phyloP scores from a whole-genome alignment of 92 coral and sea anemone genomes.

The Desmophyllum pertusum region DNA sequence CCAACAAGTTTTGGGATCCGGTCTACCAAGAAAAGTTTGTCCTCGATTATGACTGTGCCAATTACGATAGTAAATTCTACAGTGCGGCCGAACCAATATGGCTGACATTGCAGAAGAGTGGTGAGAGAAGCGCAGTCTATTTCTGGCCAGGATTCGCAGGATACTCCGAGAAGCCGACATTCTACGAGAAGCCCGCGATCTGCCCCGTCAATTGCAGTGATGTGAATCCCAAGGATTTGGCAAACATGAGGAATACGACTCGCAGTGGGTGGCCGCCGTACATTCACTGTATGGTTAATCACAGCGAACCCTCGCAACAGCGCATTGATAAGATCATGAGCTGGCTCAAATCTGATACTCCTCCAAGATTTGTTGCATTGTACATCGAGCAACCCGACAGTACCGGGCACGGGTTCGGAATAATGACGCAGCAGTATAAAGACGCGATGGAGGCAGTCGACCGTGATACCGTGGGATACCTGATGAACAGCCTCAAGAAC shows the following conservation, averaged over 20 bases:
- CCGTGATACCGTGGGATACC: constrained; percentile 83
- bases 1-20: constrained; percentile 89
- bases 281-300: constrained; percentile 64
- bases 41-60: constrained; percentile 76
- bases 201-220: constrained; percentile 66
- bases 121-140: constrained; percentile 81
- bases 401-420: constrained; percentile 76
- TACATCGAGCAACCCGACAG: constrained; percentile 74
- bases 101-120: constrained; percentile 83
- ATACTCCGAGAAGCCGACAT: constrained; percentile 73
- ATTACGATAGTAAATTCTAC: constrained; percentile 91
- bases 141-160: constrained; percentile 94
- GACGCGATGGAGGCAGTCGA: constrained; percentile 72
- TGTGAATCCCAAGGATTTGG: constrained; percentile 46
- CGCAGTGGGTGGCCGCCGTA: constrained; percentile 76
- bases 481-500: constrained; percentile 65
- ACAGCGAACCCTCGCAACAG: constrained; percentile 54
- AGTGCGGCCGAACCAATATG: constrained; percentile 86
- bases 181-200: constrained; percentile 59
- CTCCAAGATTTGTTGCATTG: constrained; percentile 79
- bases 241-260: constrained; percentile 50
- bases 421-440: constrained; percentile 51
- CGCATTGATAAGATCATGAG: constrained; percentile 73
- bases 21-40: constrained; percentile 71
- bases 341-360: constrained; percentile 72